Percentiles rank a stretch among this genome's conserved stretches.
phyloP scores from a whole-genome alignment of 2,888 invertebrate species.

The Orthosia gracilis region DNA sequence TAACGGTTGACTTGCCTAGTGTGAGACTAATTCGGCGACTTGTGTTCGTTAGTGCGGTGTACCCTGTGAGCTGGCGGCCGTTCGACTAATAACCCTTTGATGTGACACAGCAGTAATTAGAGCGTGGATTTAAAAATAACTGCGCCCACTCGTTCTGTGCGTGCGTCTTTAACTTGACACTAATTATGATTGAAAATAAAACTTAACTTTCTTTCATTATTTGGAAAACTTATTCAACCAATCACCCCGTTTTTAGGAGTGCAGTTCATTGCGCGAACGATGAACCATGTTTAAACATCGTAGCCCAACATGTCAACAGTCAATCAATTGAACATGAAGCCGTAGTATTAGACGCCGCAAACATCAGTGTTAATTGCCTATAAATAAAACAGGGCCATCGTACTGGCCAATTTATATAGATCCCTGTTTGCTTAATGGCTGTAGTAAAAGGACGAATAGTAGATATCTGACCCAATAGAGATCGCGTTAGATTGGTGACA shows the following conservation, averaged over 20 bases:
- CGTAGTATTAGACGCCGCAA: constrained; percentile 72
- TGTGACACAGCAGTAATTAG: constrained; percentile 78
- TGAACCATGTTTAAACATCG: constrained; percentile 61
- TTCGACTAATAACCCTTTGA: constrained; percentile 74
- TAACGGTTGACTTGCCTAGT: constrained; percentile 75
- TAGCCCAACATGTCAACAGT: constrained; percentile 82
- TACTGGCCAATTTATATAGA: constrained; percentile 68
- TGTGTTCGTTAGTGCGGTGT: constrained; percentile 78
- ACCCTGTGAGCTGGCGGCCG: constrained; percentile 77
- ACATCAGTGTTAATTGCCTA: constrained; percentile 81
- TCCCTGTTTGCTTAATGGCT: constrained; percentile 65
- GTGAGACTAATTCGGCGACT: constrained; percentile 82
- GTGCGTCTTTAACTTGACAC: constrained; percentile 66
- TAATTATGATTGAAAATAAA: constrained; percentile 53
- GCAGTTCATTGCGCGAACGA: constrained; percentile 38
- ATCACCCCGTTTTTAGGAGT: neutral
- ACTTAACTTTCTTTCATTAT: neutral
- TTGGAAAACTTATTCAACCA: neutral
- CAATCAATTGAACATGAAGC: constrained; percentile 82
- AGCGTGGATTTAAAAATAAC: constrained; percentile 78
- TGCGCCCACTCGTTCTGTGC: constrained; percentile 70
- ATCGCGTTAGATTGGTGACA: constrained; percentile 49
- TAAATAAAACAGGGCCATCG: constrained; percentile 77
- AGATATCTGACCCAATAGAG: constrained; percentile 46
- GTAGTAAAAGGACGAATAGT: constrained; percentile 56